Evolutionary conservation across 1,140 invertebrate species (phyloP), one percentile per base, ranked within the genome.

Genomic region (Heliconius hermathena): DNA sequence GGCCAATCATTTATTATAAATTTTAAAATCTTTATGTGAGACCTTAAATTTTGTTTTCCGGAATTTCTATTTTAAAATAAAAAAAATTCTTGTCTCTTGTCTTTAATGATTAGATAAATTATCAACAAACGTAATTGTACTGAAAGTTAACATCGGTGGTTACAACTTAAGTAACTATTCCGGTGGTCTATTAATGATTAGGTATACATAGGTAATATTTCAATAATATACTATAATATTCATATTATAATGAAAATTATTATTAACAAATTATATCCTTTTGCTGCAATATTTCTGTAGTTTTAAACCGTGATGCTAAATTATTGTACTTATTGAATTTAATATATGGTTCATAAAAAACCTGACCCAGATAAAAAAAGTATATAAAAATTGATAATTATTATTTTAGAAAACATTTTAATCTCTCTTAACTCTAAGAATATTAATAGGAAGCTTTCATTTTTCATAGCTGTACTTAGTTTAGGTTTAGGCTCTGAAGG

Each of bases 381-480:
- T 4, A 16, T 29, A 66, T 66, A 66, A 26, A 66, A 66, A 66
- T 26, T 29, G 8, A 66, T 66, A 16, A 66, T 66, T 26, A 66
- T 66, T 66, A 29, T 29, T 26, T 66, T 22, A 70, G 41, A 79
- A 74, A 71, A 74, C 52, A 66, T 46, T 73, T 74, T 49, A 79
- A 81, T 57, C 70, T 79, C 80, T 73, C 74, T 85, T 84, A 84
- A 75, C 41, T 11, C 82, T 89, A 88, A 84, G 76, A 83, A 89
- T 88, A 92, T 89, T 89, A 81, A 73, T 90, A 91, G 89, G 88
- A 90, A 91, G 90, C 84, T 74, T 81, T 81, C 79, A 82, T 66
- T 75, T 60, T 41, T 71, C 60, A 76, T 71, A 70, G 74, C 57
- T 46, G 60, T 71, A 72, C 33, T 41, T 72, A 72, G 29, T 20